Conservation (phyloP, 2,888 invertebrate genomes). For the Tenthredo livida region DNA sequence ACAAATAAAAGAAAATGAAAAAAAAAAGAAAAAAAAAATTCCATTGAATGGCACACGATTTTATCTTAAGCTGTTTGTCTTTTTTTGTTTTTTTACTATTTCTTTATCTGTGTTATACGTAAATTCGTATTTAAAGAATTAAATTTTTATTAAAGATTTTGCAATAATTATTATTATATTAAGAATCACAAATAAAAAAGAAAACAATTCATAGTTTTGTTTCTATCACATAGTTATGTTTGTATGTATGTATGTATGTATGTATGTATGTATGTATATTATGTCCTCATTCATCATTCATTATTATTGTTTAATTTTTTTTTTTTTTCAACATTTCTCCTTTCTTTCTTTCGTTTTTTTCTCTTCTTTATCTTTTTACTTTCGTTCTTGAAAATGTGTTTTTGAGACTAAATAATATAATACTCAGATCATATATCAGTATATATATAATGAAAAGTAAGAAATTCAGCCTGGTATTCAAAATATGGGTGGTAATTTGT, state of each 20-base stretch:
- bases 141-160: not conserved
- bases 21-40: not conserved
- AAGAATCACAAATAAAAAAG: conserved; percentile 15
- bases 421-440: conserved; percentile 61
- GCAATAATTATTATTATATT: not conserved
- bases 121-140: not conserved
- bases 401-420: conserved; percentile 56
- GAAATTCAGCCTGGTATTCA: conserved; percentile 63
- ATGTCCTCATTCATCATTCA: not conserved
- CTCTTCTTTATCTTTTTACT: not conserved
- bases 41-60: conserved; percentile 35
- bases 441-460: conserved; percentile 53
- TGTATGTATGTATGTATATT: conserved; percentile 5
- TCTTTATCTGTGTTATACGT: not conserved
- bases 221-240: conserved; percentile 33
- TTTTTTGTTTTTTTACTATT: not conserved
- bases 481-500: conserved; percentile 58
- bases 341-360: not conserved
- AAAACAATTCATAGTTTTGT: conserved; percentile 26
- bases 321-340: not conserved
- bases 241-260: not conserved
- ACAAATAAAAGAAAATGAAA: not conserved
- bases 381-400: not conserved
- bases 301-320: no score
- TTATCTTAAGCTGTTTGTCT: not conserved